phyloP scores from a whole-genome alignment of 2,113 vertebrate genomes.

The Stigmatopora nigra region DNA sequence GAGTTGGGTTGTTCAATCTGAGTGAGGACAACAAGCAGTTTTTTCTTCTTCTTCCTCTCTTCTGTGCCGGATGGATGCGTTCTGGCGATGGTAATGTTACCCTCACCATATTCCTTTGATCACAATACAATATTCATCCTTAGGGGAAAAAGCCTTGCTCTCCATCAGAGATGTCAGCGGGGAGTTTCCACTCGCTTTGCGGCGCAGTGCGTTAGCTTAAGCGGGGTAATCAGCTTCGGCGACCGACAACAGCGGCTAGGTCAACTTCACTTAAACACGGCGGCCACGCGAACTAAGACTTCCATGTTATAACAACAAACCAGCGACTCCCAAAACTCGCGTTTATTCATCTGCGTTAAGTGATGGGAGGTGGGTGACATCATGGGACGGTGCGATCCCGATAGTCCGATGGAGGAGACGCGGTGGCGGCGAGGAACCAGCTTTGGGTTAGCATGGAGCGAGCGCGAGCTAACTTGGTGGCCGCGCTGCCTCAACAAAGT shows the following conservation, averaged over 20 bases:
- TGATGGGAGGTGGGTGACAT: neutral
- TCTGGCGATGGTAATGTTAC: conserved; percentile 52
- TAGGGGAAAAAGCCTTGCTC: neutral
- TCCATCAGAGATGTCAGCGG: conserved; percentile 39
- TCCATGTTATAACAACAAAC: neutral
- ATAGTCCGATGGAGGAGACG: neutral
- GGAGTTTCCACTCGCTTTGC: conserved; percentile 38
- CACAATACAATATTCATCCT: neutral
- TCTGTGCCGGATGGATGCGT: conserved; percentile 49
- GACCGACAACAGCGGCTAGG: conserved; percentile 39
- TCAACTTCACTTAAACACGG: conserved; percentile 53
- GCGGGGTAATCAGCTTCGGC: conserved; percentile 30
- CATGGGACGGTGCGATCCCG: neutral
- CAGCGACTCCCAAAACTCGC: neutral
- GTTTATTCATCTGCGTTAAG: conserved; percentile 10
- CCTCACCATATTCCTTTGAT: neutral
- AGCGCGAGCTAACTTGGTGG: conserved; percentile 41
- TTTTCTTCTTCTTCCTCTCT: conserved; percentile 3
- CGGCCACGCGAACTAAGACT: neutral
- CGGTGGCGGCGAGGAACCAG: neutral
- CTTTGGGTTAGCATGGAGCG: conserved; percentile 42
- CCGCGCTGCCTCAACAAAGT: conserved; percentile 54
- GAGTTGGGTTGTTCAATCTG: conserved; percentile 63
- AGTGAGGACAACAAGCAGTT: conserved; percentile 60
- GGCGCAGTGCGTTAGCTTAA: conserved; percentile 42